Evolutionary conservation across 2,888 invertebrate genomes (phyloP), one percentile per base, ranked within the genome.

Genomic region (Nomada flava): DNA sequence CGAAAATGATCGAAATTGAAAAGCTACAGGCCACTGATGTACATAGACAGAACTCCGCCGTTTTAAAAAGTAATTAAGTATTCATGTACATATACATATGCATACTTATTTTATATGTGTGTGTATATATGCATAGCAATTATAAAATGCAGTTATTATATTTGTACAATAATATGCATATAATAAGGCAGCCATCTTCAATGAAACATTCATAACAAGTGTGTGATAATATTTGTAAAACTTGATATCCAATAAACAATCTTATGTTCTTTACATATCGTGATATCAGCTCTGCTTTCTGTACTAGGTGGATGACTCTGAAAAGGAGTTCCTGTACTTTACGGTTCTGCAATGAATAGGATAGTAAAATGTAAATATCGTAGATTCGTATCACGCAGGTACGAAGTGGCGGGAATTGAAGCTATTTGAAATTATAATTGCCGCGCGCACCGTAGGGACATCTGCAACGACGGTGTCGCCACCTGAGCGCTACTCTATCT

Each of bases 211-310:
- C 91, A 89, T 93, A 92, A 92, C 91, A 91, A 91, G 92, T 93
- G 93, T 93, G 93, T 93, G 93, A 93, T 93, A 93, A 93, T 93
- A 93, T 93, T 93, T 93, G 93, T 93, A 93, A 93, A 92, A 92
- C 91, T 92, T 91, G 89, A 90, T 91, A 92, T 91, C 86, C 91
- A 93, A 92, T 92, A 92, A 92, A 92, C 89, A 82, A 91, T 90
- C 88, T 91, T 92, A 92, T 89, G 92, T 92, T 92, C 92, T 91
- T 89, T 89, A 90, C 72, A 81, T 36, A 50, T 36, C 36, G 36
- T 36, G 60, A 69, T 59, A 23, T 23, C 20, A 69, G 36, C 10
- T 47, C 4, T 52, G 13, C 44, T 15, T 60, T 44, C 2, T 47
- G 15, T 13, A 36, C 4, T 23, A 29, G 29, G 65, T 9, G 15